phyloP scores from a whole-genome alignment of 2,113 vertebrate species.

The Oncorhynchus kisutch region DNA sequence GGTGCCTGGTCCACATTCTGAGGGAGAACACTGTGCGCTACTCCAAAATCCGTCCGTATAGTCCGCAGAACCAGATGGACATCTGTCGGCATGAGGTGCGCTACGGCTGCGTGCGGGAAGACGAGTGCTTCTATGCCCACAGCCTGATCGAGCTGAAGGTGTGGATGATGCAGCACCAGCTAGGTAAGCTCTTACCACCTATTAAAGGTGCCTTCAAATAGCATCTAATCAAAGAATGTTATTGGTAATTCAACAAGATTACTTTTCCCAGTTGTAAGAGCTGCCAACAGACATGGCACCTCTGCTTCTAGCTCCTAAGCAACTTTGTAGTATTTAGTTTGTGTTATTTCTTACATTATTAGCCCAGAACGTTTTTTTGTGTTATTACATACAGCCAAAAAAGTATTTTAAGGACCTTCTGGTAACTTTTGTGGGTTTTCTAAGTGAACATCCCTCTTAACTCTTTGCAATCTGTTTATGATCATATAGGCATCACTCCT shows the following conservation, averaged over 20 bases:
- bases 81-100: conserved; percentile 94
- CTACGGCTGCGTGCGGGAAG: conserved; percentile 91
- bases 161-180: conserved; percentile 93
- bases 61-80: conserved; percentile 81
- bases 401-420: not conserved
- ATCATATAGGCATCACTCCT: conserved; percentile 81
- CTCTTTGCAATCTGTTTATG: not conserved
- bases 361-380: no score
- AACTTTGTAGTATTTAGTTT: no score
- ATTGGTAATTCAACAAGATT: no score
- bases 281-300: no score
- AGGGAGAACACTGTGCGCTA: conserved; percentile 90
- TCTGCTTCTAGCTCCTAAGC: no score
- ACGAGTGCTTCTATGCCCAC: conserved; percentile 94
- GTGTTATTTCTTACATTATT: no score
- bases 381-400: no score
- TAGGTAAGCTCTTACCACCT: conserved; percentile 64
- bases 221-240: no score
- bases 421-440: not conserved
- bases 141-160: conserved; percentile 95
- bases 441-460: not conserved
- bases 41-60: conserved; percentile 87
- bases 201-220: no score
- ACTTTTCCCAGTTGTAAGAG: no score
- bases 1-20: conserved; percentile 97